phyloP scores from a whole-genome alignment of 2,888 invertebrate genomes.

The Drosophila atripex region DNA sequence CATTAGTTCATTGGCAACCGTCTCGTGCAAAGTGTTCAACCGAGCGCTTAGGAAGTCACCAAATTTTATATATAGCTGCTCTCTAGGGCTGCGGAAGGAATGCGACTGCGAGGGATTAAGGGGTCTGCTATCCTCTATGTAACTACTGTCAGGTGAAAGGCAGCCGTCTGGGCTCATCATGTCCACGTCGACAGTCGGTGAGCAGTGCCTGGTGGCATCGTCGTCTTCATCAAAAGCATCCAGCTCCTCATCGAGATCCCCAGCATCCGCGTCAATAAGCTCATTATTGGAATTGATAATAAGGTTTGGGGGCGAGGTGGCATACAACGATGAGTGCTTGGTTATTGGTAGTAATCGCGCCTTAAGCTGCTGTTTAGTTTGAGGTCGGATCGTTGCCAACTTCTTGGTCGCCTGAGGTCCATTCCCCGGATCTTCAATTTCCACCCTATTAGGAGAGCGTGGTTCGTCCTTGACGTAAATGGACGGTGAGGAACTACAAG shows the following conservation, averaged over 20 bases:
- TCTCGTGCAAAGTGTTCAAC: slow-evolving; percentile 81
- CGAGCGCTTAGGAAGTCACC: slow-evolving; percentile 82
- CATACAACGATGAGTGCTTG: slow-evolving; percentile 36
- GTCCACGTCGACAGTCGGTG: slow-evolving; percentile 40
- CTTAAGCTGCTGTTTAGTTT: slow-evolving; percentile 68
- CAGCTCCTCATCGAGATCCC: slow-evolving; percentile 68
- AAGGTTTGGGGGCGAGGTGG: slow-evolving; percentile 60
- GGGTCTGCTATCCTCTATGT: slow-evolving; percentile 40
- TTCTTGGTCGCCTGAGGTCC: slow-evolving; percentile 31
- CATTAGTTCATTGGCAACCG: slow-evolving; percentile 82
- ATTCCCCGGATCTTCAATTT: slow-evolving; percentile 42
- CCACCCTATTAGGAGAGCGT: slow-evolving; percentile 56
- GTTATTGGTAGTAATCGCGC: slow-evolving; percentile 48
- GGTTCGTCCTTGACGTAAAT: slow-evolving; percentile 82
- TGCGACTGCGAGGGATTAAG: slow-evolving; percentile 21
- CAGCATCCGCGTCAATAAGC: slow-evolving; percentile 69
- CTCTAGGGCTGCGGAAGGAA: slow-evolving; percentile 69
- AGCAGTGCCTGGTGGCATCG: slow-evolving; percentile 31
- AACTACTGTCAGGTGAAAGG: slow-evolving; percentile 58
- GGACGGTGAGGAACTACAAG: slow-evolving; percentile 81
- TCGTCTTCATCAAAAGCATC: slow-evolving; percentile 71
- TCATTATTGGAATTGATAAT: slow-evolving; percentile 73
- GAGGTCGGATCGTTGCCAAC: slow-evolving; percentile 62
- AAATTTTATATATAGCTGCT: slow-evolving; percentile 80
- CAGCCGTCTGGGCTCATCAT: slow-evolving; percentile 47